These are phyloP conservation scores for Daubentonia madagascariensis DNA, from an alignment of 2,113 vertebrate species.

Conservation along the genomic window DNA sequence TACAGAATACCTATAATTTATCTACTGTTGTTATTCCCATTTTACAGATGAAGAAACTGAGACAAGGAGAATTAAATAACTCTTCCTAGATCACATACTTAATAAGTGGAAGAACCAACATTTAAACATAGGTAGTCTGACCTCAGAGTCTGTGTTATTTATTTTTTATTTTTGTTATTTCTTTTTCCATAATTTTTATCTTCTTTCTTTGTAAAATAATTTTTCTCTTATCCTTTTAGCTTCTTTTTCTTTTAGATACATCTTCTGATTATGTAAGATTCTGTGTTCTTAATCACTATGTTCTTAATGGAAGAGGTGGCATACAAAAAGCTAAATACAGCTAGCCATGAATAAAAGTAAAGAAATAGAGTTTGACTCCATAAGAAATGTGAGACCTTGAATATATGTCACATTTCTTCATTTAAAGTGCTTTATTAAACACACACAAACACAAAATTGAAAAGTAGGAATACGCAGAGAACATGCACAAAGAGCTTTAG, in stretches of 20 bases:
- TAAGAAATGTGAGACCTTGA: conserved; percentile 26
- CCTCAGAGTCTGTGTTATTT: not conserved
- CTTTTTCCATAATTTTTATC: no score
- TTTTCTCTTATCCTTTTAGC: no score
- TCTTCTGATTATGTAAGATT: not conserved
- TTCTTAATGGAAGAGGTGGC: not conserved
- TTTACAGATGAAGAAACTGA: conserved; percentile 6
- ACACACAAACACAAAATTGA: not conserved
- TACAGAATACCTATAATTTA: not conserved
- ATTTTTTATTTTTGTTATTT: no score
- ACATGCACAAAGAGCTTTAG: not conserved
- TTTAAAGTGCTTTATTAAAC: not conserved
- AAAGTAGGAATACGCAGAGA: not conserved
- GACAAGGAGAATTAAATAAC: not conserved
- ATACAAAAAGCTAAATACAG: not conserved
- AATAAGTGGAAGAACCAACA: no score
- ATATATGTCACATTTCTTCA: not conserved
- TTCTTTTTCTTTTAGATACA: no score
- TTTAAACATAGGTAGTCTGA: not conserved
- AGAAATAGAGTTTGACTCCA: not conserved
- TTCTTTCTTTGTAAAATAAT: no score
- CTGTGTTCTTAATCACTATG: not conserved
- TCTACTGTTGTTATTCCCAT: not conserved
- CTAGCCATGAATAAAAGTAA: conserved; percentile 4
- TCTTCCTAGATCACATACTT: not conserved